Evolutionary conservation across 1,140 invertebrate genomes (phyloP).

Genomic region (Hyles euphorbiae): DNA sequence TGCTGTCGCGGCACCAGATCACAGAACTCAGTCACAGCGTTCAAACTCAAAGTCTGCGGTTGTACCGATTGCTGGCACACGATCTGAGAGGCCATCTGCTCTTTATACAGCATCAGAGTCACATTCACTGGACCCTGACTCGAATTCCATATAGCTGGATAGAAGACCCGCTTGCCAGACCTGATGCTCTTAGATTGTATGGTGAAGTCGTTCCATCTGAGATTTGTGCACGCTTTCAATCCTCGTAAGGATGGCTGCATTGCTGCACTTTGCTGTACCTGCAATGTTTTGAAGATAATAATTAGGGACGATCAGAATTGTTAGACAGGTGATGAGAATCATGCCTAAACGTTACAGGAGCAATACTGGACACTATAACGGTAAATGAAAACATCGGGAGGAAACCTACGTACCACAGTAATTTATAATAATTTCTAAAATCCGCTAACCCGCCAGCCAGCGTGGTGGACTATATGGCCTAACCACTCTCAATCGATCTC

Average conservation of each 20-base stretch:
- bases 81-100: conserved; percentile 77
- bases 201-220: conserved; percentile 82
- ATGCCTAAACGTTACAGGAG: too few relatives aligned
- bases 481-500: too few relatives aligned
- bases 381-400: too few relatives aligned
- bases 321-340: too few relatives aligned
- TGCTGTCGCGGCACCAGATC: conserved; percentile 83
- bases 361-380: too few relatives aligned
- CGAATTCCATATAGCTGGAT: conserved; percentile 81
- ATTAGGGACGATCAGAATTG: not conserved
- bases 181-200: conserved; percentile 73
- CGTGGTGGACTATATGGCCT: too few relatives aligned
- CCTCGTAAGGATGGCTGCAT: conserved; percentile 80
- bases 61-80: conserved; percentile 72
- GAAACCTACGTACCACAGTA: too few relatives aligned
- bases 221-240: conserved; percentile 82
- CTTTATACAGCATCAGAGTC: conserved; percentile 82
- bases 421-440: too few relatives aligned
- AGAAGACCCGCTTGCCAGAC: conserved; percentile 83
- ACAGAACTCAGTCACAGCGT: conserved; percentile 86
- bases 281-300: conserved; percentile 18
- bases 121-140: conserved; percentile 78
- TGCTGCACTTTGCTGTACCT: conserved; percentile 82
- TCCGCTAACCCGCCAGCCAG: too few relatives aligned
- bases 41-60: conserved; percentile 78